phyloP scores from a whole-genome alignment of 2,888 invertebrate genomes.

The Oligia fasciuncula region DNA sequence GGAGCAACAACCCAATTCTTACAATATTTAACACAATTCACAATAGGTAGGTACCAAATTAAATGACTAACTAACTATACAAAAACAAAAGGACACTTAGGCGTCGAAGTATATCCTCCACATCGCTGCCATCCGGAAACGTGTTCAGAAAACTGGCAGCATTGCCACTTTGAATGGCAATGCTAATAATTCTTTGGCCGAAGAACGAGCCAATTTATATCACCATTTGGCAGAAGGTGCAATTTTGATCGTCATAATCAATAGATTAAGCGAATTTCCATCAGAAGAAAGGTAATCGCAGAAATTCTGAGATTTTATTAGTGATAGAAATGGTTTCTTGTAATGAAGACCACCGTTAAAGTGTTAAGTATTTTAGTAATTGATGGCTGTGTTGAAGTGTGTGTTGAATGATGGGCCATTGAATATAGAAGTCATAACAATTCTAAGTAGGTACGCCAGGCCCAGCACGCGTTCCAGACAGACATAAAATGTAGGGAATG shows the following conservation, averaged over 20 bases:
- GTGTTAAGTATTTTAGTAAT: constrained; percentile 19
- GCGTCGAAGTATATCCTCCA: not conserved
- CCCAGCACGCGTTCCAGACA: constrained; percentile 58
- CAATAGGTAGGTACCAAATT: not conserved
- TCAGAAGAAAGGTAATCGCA: not conserved
- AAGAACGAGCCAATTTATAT: not conserved
- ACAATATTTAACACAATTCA: not conserved
- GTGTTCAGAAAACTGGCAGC: not conserved
- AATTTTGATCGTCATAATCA: not conserved
- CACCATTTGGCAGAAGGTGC: not conserved
- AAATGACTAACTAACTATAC: not conserved
- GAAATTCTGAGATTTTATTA: not conserved
- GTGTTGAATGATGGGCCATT: constrained; percentile 41
- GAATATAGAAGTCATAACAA: constrained; percentile 43
- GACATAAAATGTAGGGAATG: constrained; percentile 63
- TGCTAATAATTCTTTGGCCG: not conserved
- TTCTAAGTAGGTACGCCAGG: constrained; percentile 51
- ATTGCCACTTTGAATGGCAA: not conserved
- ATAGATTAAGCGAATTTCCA: not conserved
- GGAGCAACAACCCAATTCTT: not conserved
- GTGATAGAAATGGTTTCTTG: not conserved
- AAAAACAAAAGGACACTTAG: not conserved
- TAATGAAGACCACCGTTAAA: constrained; percentile 14
- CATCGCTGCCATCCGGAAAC: not conserved
- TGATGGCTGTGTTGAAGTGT: constrained; percentile 27